phyloP scores from a whole-genome alignment of 2,113 vertebrate genomes.

The Anser cygnoides region DNA sequence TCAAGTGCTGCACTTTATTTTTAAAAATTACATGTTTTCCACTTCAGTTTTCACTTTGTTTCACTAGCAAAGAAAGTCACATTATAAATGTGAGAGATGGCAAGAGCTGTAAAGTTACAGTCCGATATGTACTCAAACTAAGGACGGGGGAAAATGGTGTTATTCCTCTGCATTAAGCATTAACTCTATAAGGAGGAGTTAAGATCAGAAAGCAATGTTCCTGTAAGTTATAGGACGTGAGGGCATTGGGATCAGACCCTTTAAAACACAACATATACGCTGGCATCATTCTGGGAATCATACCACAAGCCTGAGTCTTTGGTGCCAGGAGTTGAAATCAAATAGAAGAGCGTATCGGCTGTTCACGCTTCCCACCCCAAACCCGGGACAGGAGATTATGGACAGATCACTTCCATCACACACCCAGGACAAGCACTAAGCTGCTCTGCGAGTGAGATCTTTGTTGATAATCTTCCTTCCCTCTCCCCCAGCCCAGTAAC shows the following conservation, averaged over 20 bases:
- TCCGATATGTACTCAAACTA: neutral
- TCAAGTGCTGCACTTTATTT: neutral
- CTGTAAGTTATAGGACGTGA: neutral
- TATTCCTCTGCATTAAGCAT: neutral
- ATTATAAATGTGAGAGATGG: neutral
- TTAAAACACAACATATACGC: neutral
- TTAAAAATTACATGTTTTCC: neutral
- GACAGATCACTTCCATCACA: constrained; percentile 56
- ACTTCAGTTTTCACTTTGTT: neutral
- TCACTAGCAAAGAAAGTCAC: accelerated
- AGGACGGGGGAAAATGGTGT: accelerated
- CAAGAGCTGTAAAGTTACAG: neutral
- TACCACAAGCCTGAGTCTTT: neutral
- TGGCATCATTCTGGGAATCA: neutral
- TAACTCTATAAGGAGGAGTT: neutral
- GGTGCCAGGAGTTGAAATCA: neutral
- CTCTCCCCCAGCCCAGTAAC: neutral
- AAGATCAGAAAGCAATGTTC: neutral
- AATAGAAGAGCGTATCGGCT: neutral
- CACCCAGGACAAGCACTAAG: constrained; percentile 30
- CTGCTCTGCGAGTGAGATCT: constrained; percentile 8
- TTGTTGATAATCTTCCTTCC: neutral
- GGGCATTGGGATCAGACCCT: neutral
- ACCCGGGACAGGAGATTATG: neutral
- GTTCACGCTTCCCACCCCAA: neutral